phyloP scores from a whole-genome alignment of 2,888 invertebrate species.

The Parasteatoda lunata region DNA sequence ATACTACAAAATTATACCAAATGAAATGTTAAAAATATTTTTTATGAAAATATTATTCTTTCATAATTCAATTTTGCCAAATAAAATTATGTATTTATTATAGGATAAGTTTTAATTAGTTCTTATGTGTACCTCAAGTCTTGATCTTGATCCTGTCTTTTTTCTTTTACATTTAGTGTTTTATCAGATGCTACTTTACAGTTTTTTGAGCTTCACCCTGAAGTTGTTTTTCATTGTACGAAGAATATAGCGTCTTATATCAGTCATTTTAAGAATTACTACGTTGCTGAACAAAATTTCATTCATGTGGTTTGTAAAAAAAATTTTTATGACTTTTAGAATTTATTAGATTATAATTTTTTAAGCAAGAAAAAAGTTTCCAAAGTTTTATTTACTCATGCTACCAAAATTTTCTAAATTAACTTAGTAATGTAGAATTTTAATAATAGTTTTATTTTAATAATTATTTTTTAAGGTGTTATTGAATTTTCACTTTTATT shows the following conservation, averaged over 20 bases:
- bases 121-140: not conserved
- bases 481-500: too few relatives aligned
- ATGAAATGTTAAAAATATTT: not conserved
- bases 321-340: too few relatives aligned
- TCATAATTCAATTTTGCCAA: not conserved
- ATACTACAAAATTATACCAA: too few relatives aligned
- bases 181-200: slow-evolving; percentile 47
- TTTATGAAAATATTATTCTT: not conserved
- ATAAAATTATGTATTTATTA: too few relatives aligned
- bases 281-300: slow-evolving; percentile 39
- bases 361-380: too few relatives aligned
- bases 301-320: slow-evolving; percentile 52
- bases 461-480: too few relatives aligned
- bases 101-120: not conserved
- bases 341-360: too few relatives aligned
- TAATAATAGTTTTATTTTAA: too few relatives aligned
- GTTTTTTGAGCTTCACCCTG: slow-evolving; percentile 59
- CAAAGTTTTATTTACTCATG: too few relatives aligned
- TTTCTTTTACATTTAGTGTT: slow-evolving; percentile 23
- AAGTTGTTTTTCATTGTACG: slow-evolving; percentile 55
- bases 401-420: too few relatives aligned
- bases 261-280: slow-evolving; percentile 59
- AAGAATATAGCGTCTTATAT: slow-evolving; percentile 45
- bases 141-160: not conserved
- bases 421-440: too few relatives aligned